These are phyloP conservation scores for Hypothenemus hampei DNA, from an alignment of 1,140 invertebrate species.

Conservation along the genomic window DNA sequence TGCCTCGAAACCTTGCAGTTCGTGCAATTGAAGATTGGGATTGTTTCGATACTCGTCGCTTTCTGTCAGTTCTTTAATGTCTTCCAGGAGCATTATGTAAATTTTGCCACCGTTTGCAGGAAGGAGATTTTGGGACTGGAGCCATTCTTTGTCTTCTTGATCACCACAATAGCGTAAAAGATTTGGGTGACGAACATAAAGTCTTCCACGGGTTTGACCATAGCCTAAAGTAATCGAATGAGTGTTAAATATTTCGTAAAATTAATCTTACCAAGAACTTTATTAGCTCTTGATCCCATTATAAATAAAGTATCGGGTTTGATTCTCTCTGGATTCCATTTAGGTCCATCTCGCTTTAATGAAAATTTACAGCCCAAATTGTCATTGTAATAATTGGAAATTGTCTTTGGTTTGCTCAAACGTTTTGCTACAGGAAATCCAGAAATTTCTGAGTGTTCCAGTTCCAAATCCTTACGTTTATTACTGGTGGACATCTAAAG, in stretches of 20 bases:
- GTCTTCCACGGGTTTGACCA: conserved; percentile 65
- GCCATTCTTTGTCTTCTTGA: conserved; percentile 77
- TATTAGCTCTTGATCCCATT: conserved; percentile 71
- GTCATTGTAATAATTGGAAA: conserved; percentile 27
- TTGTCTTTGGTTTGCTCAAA: conserved; percentile 4
- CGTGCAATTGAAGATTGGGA: conserved; percentile 58
- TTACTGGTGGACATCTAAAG: too few species aligned
- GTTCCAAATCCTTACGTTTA: neutral
- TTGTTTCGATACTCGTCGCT: conserved; percentile 68
- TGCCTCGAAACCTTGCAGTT: conserved; percentile 66
- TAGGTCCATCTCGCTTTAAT: conserved; percentile 47
- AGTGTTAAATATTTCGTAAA: neutral
- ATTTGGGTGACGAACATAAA: conserved; percentile 75
- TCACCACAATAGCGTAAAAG: conserved; percentile 68
- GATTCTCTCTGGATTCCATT: conserved; percentile 71
- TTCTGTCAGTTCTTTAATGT: conserved; percentile 68
- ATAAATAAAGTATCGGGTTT: conserved; percentile 67
- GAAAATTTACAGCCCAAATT: conserved; percentile 38
- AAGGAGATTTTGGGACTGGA: conserved; percentile 69
- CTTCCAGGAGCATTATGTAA: conserved; percentile 75
- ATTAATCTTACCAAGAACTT: conserved; percentile 51
- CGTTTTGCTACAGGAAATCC: conserved; percentile 5
- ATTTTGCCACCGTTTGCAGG: conserved; percentile 73
- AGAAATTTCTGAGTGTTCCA: neutral
- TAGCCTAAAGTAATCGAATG: conserved; percentile 49